Conservation (phyloP, 2,888 invertebrate genomes). For the Erannis defoliaria region DNA sequence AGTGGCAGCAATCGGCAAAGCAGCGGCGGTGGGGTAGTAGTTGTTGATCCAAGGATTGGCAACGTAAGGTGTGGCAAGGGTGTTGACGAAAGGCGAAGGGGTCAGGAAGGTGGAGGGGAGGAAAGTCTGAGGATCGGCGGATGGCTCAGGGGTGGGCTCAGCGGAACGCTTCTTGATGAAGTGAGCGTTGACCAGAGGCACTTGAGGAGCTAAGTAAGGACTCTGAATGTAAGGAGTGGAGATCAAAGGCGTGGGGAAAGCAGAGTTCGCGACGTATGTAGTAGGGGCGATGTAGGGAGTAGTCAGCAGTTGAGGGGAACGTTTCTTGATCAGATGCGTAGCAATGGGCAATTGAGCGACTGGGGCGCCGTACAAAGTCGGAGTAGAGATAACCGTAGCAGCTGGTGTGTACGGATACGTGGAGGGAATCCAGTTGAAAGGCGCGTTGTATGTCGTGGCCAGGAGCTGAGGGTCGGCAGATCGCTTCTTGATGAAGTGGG, state of each 20-base stretch:
- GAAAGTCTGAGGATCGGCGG: constrained; percentile 24
- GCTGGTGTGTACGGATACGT: constrained; percentile 27
- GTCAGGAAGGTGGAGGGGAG: constrained; percentile 52
- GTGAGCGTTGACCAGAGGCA: constrained; percentile 52
- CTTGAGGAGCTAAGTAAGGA: constrained; percentile 24
- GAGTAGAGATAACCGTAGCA: constrained; percentile 15
- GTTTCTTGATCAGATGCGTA: constrained; percentile 44
- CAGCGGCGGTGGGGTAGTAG: constrained; percentile 26
- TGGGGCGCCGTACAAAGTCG: constrained; percentile 18
- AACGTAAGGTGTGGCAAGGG: constrained; percentile 27
- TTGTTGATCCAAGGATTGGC: constrained; percentile 23
- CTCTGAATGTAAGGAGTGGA: constrained; percentile 21
- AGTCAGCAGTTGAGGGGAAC: constrained; percentile 46
- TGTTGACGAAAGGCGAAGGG: constrained; percentile 35
- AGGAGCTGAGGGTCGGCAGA: constrained; percentile 43
- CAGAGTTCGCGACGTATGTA: constrained; percentile 30
- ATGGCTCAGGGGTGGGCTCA: constrained; percentile 27
- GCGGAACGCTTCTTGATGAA: constrained; percentile 66
- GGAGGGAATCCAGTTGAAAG: constrained; percentile 30
- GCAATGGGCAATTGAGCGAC: constrained; percentile 14
- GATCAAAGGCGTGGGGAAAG: constrained; percentile 26
- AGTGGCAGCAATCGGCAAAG: constrained; percentile 44
- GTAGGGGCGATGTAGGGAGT: constrained; percentile 46
- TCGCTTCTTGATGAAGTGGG: constrained; percentile 60
- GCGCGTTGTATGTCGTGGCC: constrained; percentile 29